These are phyloP conservation scores for Actias luna DNA, from an alignment of 2,888 invertebrate species.

Conservation along the genomic window DNA sequence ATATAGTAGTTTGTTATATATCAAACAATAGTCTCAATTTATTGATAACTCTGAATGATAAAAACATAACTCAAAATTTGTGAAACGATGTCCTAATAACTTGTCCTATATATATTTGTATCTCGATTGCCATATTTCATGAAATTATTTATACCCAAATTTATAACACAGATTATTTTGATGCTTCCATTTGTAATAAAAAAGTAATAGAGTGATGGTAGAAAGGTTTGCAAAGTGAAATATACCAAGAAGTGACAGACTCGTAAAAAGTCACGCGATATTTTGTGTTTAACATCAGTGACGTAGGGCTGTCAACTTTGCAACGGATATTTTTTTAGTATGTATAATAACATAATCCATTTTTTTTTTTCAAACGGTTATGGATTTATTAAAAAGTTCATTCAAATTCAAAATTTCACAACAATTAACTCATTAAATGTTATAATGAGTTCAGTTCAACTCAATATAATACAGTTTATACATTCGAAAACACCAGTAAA, in stretches of 20 bases:
- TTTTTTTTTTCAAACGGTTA: not conserved
- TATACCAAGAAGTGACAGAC: constrained; percentile 1
- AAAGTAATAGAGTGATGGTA: not conserved
- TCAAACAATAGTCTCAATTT: no score
- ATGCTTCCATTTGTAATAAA: not conserved
- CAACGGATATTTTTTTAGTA: not conserved
- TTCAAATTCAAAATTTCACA: not conserved
- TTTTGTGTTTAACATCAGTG: not conserved
- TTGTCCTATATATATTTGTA: no score
- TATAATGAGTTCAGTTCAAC: no score
- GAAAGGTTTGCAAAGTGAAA: not conserved
- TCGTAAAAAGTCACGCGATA: constrained; percentile 6
- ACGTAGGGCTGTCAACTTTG: not conserved
- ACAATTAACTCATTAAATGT: no score
- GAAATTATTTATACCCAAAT: no score
- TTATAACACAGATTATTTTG: not conserved
- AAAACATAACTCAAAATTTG: no score
- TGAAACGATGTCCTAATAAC: no score
- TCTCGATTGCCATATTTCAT: no score
- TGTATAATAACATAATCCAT: not conserved
- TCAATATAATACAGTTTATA: no score
- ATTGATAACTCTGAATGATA: no score
- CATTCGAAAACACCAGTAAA: no score
- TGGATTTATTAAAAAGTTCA: not conserved
- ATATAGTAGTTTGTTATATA: no score